A percentile compares a stretch with the other conserved stretches of the same genome.
Conservation (phyloP, 2,797 vertebrate species). For the Threskiornis aethiopicus region DNA sequence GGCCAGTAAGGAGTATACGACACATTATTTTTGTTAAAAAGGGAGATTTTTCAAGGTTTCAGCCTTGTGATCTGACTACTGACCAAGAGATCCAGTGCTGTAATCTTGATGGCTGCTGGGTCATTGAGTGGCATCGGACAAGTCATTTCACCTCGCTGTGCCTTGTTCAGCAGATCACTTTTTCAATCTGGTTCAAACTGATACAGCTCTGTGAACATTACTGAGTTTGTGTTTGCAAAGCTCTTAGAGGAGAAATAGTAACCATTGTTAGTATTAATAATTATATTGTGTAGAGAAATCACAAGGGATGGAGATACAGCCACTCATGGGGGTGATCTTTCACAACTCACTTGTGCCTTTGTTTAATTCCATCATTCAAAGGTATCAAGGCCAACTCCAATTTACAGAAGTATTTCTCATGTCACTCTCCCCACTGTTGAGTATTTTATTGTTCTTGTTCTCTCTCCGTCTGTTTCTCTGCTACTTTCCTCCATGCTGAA, state of each 20-base stretch:
- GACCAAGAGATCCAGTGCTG: background rate
- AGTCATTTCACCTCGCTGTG: background rate
- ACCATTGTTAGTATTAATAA: conserved; percentile 39
- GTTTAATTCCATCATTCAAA: conserved; percentile 40
- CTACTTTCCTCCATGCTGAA: conserved; percentile 23
- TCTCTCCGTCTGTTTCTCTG: background rate
- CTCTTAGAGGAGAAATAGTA: conserved; percentile 13
- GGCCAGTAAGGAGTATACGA: background rate
- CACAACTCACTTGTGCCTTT: conserved; percentile 24
- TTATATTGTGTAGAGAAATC: conserved; percentile 11
- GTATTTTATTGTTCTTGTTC: conserved; percentile 19
- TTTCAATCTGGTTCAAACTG: background rate
- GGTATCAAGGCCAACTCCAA: conserved; percentile 28
- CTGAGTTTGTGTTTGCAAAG: background rate
- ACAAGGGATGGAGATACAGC: background rate
- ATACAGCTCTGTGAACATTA: background rate
- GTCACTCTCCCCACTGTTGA: background rate
- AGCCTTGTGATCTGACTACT: background rate
- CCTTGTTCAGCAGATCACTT: background rate
- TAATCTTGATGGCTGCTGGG: background rate
- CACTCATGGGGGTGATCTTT: conserved; percentile 13
- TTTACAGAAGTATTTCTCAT: conserved; percentile 33
- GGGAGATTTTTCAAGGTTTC: background rate
- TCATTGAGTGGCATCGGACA: background rate
- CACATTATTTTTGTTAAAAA: background rate